Evolutionary conservation across 1,140 invertebrate species (phyloP).

Genomic region (Hyles vespertilio): DNA sequence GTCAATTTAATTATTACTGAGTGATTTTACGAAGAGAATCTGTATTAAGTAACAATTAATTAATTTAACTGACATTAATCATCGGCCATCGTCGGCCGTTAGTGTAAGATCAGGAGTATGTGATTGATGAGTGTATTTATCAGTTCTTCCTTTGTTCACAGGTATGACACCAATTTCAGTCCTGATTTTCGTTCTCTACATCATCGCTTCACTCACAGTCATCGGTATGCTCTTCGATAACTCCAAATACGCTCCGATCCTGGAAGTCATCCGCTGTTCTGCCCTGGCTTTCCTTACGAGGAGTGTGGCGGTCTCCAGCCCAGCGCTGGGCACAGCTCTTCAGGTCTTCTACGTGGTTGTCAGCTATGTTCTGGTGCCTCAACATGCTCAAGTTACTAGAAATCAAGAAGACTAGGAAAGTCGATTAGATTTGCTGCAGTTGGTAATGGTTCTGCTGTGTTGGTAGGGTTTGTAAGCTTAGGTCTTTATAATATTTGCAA

Average conservation of each 20-base stretch:
- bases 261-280: conserved; percentile 78
- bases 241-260: conserved; percentile 66
- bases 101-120: no score
- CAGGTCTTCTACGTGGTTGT: conserved; percentile 59
- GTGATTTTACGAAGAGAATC: no score
- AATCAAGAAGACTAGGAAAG: conserved; percentile 49
- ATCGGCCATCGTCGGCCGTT: no score
- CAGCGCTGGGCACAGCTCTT: conserved; percentile 37
- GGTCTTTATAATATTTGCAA: no score
- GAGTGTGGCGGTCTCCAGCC: conserved; percentile 38
- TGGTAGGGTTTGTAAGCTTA: no score
- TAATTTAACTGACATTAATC: no score
- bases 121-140: not conserved
- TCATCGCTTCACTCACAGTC: conserved; percentile 80
- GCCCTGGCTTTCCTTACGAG: conserved; percentile 64
- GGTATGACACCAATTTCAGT: conserved; percentile 78
- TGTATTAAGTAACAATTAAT: no score
- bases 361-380: conserved; percentile 67
- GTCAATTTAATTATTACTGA: no score
- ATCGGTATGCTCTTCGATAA: conserved; percentile 84
- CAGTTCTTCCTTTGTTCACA: conserved; percentile 57
- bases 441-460: conserved; percentile 1
- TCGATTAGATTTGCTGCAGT: conserved; percentile 26
- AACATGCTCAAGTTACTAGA: conserved; percentile 61
- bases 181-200: conserved; percentile 77